Conservation (phyloP, 2,797 vertebrate genomes). For the Nothura maculosa region DNA sequence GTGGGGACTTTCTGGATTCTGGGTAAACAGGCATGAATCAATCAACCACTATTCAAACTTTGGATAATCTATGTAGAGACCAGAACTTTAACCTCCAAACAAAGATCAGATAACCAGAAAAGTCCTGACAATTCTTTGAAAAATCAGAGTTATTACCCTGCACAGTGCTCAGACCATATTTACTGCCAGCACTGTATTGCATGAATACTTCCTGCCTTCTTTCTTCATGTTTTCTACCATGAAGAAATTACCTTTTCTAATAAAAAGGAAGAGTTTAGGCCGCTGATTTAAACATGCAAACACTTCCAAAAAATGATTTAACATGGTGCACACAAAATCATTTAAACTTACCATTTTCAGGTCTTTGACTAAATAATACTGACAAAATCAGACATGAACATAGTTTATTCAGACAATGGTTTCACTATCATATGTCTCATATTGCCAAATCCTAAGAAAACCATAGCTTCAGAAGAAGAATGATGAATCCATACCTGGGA, state of each 20-base stretch:
- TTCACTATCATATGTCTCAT: neutral
- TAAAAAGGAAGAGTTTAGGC: neutral
- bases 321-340: neutral
- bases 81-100: constrained; percentile 43
- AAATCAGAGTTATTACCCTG: neutral
- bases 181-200: constrained; percentile 14
- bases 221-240: neutral
- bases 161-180: neutral
- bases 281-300: constrained; percentile 26
- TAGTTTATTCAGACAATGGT: constrained; percentile 20
- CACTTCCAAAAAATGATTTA: neutral
- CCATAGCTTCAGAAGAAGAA: neutral
- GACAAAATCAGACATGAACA: neutral
- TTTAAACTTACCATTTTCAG: neutral
- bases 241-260: constrained; percentile 21
- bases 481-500: constrained; percentile 6
- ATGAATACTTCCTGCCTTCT: neutral
- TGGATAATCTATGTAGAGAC: constrained; percentile 31
- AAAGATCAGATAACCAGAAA: constrained; percentile 58
- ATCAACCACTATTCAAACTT: constrained; percentile 47
- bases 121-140: constrained; percentile 14
- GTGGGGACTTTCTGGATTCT: neutral
- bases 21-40: neutral
- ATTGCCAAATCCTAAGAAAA: constrained; percentile 1
- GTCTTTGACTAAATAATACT: constrained; percentile 2